Conservation (phyloP, 2,888 invertebrate species). For the Cataglyphis altisquamis region DNA sequence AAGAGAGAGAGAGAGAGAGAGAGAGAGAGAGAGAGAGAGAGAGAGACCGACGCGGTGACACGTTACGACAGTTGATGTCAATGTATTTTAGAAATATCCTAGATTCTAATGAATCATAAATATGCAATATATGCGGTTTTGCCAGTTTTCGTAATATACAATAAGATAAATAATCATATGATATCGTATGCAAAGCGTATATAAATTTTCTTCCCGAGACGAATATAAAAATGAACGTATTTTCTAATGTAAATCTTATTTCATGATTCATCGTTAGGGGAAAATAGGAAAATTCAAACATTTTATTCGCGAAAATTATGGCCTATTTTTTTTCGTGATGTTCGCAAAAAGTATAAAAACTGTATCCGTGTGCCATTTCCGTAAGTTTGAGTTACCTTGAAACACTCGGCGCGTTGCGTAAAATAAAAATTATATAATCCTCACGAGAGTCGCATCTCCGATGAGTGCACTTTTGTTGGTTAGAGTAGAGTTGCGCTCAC, state of each 20-base stretch:
- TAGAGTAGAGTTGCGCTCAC: conserved; percentile 2
- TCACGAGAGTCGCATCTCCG: conserved; percentile 15
- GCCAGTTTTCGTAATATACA: background rate
- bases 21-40: background rate
- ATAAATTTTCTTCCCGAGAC: no score
- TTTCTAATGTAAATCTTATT: no score
- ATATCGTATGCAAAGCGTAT: background rate
- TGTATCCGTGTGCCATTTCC: background rate
- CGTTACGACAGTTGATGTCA: conserved; percentile 8
- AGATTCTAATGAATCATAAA: conserved; percentile 28
- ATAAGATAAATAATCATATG: background rate
- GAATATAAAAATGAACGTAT: no score
- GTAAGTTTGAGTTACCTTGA: conserved; percentile 34
- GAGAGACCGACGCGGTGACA: conserved; percentile 11
- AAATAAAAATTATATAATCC: conserved; percentile 33
- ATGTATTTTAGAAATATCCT: background rate
- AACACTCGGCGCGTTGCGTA: conserved; percentile 29
- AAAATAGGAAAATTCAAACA: no score
- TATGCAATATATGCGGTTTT: background rate
- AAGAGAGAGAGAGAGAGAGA: background rate
- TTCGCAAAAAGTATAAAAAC: background rate
- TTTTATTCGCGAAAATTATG: background rate
- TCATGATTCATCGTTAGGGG: no score
- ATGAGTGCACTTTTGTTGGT: background rate
- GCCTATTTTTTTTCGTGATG: background rate